Evolutionary conservation across 1,140 invertebrate genomes (phyloP).

Genomic region (Eumaeus atala): DNA sequence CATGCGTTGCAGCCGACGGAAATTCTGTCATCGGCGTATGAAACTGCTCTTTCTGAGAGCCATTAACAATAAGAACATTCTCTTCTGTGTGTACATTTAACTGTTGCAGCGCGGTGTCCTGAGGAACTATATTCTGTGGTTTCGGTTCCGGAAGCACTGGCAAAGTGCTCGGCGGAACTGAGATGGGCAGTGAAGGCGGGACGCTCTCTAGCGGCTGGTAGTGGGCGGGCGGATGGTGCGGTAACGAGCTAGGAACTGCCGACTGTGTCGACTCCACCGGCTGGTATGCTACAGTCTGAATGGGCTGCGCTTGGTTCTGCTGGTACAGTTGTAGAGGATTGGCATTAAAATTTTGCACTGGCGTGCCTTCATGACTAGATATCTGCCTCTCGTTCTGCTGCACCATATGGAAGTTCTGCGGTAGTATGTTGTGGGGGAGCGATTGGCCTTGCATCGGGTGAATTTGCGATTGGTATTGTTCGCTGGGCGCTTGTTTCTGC

Average conservation of each 20-base stretch:
- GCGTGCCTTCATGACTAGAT: slow-evolving; percentile 73
- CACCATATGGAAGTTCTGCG: slow-evolving; percentile 46
- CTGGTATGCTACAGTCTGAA: slow-evolving; percentile 35
- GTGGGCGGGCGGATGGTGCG: slow-evolving; percentile 30
- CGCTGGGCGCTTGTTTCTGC: slow-evolving; percentile 46
- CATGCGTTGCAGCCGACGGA: slow-evolving; percentile 38
- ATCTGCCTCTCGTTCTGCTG: slow-evolving; percentile 64
- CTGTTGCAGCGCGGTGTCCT: slow-evolving; percentile 40
- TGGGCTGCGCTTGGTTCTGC: slow-evolving; percentile 42
- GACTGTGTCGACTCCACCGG: slow-evolving; percentile 29
- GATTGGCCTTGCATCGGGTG: slow-evolving; percentile 59
- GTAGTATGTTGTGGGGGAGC: slow-evolving; percentile 52
- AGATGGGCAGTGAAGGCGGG: slow-evolving; percentile 21
- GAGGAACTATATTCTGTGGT: slow-evolving; percentile 16
- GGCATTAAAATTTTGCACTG: slow-evolving; percentile 62
- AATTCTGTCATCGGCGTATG: slow-evolving; percentile 58
- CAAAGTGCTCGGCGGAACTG: slow-evolving; percentile 15
- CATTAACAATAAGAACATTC: slow-evolving; percentile 34
- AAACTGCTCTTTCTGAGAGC: slow-evolving; percentile 53
- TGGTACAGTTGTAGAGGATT: slow-evolving; percentile 67
- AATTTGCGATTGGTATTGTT: slow-evolving; percentile 49
- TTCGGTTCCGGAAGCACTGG: not conserved
- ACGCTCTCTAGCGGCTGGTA: slow-evolving; percentile 30
- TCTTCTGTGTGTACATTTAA: slow-evolving; percentile 45
- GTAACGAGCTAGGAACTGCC: slow-evolving; percentile 32